Conservation (phyloP, 2,797 vertebrate species). For the Poeciliopsis presidionis region DNA sequence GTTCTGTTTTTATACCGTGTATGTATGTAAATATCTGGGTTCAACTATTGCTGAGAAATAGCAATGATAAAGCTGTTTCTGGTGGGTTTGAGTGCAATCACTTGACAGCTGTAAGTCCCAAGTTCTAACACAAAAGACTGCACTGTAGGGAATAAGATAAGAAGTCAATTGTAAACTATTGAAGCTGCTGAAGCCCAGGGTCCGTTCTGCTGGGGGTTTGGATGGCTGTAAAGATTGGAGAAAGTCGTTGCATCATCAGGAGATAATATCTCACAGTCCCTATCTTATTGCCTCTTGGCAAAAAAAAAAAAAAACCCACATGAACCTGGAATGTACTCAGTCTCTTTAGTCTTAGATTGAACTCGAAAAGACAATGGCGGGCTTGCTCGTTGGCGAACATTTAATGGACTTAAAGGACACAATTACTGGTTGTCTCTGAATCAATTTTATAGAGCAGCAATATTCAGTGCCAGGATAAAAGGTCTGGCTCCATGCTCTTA, state of each 20-base stretch:
- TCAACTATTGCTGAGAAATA: constrained; percentile 10
- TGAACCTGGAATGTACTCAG: constrained; percentile 41
- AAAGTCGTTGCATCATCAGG: constrained; percentile 58
- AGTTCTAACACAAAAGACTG: constrained; percentile 42
- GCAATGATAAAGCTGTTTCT: constrained; percentile 29
- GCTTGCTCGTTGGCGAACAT: constrained; percentile 58
- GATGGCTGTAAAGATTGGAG: constrained; percentile 44
- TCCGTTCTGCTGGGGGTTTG: constrained; percentile 51
- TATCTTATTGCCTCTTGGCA: constrained; percentile 38
- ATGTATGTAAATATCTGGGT: not conserved
- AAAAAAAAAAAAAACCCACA: constrained; percentile 26
- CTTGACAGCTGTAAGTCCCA: constrained; percentile 36
- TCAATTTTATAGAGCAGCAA: constrained; percentile 62
- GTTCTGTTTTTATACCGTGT: not conserved
- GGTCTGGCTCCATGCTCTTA: constrained; percentile 45
- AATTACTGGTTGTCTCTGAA: constrained; percentile 60
- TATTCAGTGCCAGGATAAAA: constrained; percentile 52
- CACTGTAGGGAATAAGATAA: constrained; percentile 49
- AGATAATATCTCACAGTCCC: constrained; percentile 52
- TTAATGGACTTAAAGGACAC: constrained; percentile 75
- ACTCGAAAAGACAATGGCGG: constrained; percentile 49
- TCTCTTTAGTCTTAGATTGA: constrained; percentile 46
- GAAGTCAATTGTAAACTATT: constrained; percentile 28
- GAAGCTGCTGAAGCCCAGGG: constrained; percentile 42
- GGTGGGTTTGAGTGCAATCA: constrained; percentile 41